These are phyloP conservation scores for Trididemnum nubilum DNA, from an alignment of 23 tunicate species.

Conservation along the genomic window DNA sequence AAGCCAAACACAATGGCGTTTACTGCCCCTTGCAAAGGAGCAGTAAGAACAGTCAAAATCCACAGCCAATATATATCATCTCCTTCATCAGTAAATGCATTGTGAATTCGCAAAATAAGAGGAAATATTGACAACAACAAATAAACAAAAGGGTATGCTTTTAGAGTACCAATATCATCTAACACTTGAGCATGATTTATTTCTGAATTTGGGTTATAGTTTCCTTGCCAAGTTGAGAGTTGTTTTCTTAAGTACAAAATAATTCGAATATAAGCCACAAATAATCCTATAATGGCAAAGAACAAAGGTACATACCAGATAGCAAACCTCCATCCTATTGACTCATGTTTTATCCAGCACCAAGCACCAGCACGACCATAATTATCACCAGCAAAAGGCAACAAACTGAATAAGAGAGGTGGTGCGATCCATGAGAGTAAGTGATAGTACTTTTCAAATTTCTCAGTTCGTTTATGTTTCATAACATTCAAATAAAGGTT, in stretches of 20 bases:
- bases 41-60: conserved; percentile 79
- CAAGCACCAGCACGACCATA: conserved; percentile 98
- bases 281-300: conserved; percentile 39
- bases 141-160: conserved; percentile 78
- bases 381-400: conserved; percentile 87
- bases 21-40: conserved; percentile 92
- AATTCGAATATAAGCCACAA: conserved; percentile 54
- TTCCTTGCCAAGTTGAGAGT: conserved; percentile 70
- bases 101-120: conserved; percentile 80
- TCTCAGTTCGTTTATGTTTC: conserved; percentile 44
- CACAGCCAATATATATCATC: conserved; percentile 79
- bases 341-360: conserved; percentile 94
- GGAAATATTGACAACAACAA: conserved; percentile 84
- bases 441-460: conserved; percentile 57
- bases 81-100: conserved; percentile 82
- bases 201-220: conserved; percentile 62
- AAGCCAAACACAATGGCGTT: conserved; percentile 92
- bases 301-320: conserved; percentile 93
- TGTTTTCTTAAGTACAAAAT: conserved; percentile 47
- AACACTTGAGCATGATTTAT: conserved; percentile 27
- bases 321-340: conserved; percentile 72
- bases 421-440: conserved; percentile 66
- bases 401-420: conserved; percentile 70
- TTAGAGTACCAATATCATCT: conserved; percentile 79
- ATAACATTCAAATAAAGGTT: conserved; percentile 66